Evolutionary conservation across 2,113 vertebrate genomes (phyloP).

Genomic region (Gymnobelideus leadbeateri): DNA sequence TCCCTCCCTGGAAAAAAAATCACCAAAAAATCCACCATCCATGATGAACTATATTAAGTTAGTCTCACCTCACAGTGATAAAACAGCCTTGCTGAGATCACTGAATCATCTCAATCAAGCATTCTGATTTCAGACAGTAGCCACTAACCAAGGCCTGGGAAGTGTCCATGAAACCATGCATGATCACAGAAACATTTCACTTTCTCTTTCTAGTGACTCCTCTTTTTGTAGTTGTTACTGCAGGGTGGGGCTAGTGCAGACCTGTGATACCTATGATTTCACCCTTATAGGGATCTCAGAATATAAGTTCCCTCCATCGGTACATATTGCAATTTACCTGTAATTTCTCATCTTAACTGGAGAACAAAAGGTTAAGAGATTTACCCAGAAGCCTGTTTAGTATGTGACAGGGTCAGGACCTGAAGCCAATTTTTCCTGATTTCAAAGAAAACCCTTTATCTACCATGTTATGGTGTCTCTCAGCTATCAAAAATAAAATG

Average conservation of each 20-base stretch:
- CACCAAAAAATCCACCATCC: background rate
- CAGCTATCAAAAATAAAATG: background rate
- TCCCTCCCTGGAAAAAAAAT: slow-evolving; percentile 26
- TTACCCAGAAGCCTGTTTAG: background rate
- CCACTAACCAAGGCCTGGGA: background rate
- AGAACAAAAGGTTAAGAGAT: background rate
- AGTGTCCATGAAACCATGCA: background rate
- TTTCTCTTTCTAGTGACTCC: background rate
- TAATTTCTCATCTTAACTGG: background rate
- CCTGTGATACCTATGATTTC: background rate
- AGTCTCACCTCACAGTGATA: slow-evolving; percentile 21
- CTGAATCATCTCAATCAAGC: slow-evolving; percentile 62
- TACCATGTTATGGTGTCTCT: background rate
- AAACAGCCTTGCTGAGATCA: slow-evolving; percentile 41
- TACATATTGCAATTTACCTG: background rate
- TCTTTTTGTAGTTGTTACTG: background rate
- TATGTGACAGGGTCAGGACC: background rate
- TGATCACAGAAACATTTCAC: background rate
- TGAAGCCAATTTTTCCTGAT: background rate
- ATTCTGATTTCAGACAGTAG: background rate
- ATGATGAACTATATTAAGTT: slow-evolving; percentile 32
- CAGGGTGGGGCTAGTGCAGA: fast-evolving
- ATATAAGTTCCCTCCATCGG: background rate
- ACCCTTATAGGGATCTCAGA: background rate
- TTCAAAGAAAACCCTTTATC: background rate